Evolutionary conservation across 2,113 vertebrate genomes (phyloP).

Genomic region (Paramormyrops kingsleyae): DNA sequence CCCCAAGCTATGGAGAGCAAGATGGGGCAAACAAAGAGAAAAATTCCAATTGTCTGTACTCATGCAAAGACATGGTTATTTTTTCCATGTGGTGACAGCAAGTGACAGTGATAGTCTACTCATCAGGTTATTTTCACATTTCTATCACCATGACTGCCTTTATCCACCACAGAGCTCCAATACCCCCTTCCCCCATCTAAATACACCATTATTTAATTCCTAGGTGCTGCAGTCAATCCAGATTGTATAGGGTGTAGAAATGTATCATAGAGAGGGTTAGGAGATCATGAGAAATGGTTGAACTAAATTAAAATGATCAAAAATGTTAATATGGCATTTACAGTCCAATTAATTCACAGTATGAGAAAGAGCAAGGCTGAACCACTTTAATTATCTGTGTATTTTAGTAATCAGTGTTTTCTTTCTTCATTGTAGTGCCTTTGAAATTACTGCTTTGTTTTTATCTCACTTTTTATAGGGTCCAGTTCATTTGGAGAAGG

Average conservation of each 20-base stretch:
- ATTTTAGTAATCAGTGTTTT: slow-evolving; percentile 10
- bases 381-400: not conserved
- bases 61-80: not conserved
- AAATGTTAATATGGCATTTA: slow-evolving; percentile 12
- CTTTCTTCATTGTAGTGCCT: not conserved
- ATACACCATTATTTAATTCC: not conserved
- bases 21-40: too few species aligned
- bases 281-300: not conserved
- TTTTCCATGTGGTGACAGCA: not conserved
- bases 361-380: not conserved
- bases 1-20: too few species aligned
- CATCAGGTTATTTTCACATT: not conserved
- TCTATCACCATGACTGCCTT: not conserved
- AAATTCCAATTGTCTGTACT: too few species aligned
- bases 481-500: not conserved
- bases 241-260: not conserved
- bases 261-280: not conserved
- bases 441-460: not conserved
- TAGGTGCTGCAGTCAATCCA: slow-evolving; percentile 21
- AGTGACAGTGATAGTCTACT: not conserved
- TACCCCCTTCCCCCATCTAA: not conserved
- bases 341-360: not conserved
- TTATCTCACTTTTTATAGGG: not conserved
- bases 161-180: not conserved
- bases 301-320: not conserved